Evolutionary conservation across 2,113 vertebrate genomes (phyloP), one percentile per base, ranked within the genome.

Genomic region (Myotis yumanensis): DNA sequence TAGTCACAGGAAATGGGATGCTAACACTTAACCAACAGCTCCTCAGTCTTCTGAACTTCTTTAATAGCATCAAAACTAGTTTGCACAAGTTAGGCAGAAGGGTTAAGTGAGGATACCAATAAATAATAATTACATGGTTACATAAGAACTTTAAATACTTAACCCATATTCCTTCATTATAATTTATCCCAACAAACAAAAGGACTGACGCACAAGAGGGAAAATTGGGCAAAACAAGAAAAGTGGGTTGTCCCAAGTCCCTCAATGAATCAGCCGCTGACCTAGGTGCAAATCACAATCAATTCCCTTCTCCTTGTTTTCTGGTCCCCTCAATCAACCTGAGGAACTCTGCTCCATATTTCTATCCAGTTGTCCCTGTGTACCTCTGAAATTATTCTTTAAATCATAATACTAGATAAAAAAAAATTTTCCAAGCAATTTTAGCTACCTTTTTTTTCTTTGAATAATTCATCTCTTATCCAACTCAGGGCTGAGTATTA

Each of bases 81-180:
- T 48, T 40, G 64, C 6, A 66, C 82, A 84, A 54, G 84, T 81
- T 69, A 73, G 83, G 73, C 84, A 68, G 37, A 69, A 11, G 95
- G 90, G 86, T 86, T 82, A 91, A 91, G 43, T 16, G 54, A 73
- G 76, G 90, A 84, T 54, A 88, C 14, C 52, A 73, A 40, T 68
- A 93, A 92, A 89, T 28, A 89, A 77, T 84, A 96, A 97, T 93
- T 87, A 91, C 82, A 59, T 3, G 51, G 73, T 92, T 95, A 90
- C 52, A 57, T 64, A 91, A 96, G 86, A 82, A 40, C 94, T 69
- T 81, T 87, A 94, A 87, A 84, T 77, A 75, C 84, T 51, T 77
- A 90, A 83, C 86, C 68, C 25, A 7, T 12, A 57, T 79, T 52
- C 40, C 82, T 94, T 86, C 35, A n/a, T 62, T 69, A 40, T 52